Evolutionary conservation across 2,888 invertebrate species (phyloP).

Genomic region (Exephanes ischioxanthus): DNA sequence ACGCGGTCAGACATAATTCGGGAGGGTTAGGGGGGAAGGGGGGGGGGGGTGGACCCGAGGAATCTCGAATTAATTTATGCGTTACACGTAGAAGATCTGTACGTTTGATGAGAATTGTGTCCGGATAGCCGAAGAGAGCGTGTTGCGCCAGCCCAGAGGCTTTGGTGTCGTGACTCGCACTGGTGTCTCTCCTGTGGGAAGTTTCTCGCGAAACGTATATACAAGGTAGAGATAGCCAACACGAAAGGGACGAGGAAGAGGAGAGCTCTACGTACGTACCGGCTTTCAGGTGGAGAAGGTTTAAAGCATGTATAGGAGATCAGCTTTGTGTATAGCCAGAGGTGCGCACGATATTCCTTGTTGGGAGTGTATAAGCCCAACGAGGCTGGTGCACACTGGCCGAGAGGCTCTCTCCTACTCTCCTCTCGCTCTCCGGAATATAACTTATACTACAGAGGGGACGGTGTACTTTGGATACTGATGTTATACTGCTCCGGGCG

Average conservation of each 20-base stretch:
- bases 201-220: conserved; percentile 55
- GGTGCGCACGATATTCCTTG: conserved; percentile 31
- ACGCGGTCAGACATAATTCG: conserved; percentile 41
- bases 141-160: conserved; percentile 58
- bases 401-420: conserved; percentile 17
- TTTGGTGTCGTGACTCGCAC: conserved; percentile 67
- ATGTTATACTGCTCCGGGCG: conserved; percentile 46
- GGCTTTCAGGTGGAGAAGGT: conserved; percentile 10
- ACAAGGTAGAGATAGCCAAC: conserved; percentile 38
- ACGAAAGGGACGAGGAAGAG: conserved; percentile 43
- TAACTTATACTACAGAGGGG: conserved; percentile 46
- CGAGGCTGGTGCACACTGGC: conserved; percentile 45
- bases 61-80: conserved; percentile 17
- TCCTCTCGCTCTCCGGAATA: conserved; percentile 43
- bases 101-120: not conserved
- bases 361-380: conserved; percentile 55
- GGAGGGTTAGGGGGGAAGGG: too few species aligned
- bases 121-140: conserved; percentile 22
- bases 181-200: conserved; percentile 52
- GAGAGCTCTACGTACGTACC: conserved; percentile 37
- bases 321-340: conserved; percentile 55
- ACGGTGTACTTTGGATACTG: conserved; percentile 45
- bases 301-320: conserved; percentile 26
- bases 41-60: not conserved
- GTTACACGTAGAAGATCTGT: not conserved